A percentile compares a stretch with the other conserved stretches of the same genome.
phyloP scores from a whole-genome alignment of 2,113 vertebrate genomes.

The Crotalus viridis region DNA sequence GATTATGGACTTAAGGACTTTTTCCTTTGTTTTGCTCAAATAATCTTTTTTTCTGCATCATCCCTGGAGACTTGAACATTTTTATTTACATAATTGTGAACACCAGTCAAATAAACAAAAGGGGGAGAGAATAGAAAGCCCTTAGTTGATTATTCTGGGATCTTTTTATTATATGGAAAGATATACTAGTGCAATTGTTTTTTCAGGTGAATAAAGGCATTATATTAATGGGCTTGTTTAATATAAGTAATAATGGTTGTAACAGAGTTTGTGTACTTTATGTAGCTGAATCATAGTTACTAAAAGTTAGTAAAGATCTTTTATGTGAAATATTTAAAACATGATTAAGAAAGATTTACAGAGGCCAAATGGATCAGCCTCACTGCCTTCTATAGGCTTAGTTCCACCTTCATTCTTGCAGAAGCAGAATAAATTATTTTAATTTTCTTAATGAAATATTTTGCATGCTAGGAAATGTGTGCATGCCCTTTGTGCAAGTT shows the following conservation, averaged over 20 bases:
- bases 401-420: not conserved
- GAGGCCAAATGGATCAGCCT: not conserved
- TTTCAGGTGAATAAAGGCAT: not conserved
- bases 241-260: not conserved
- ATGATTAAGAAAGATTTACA: not conserved
- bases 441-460: not conserved
- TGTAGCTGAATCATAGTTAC: not conserved
- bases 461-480: not conserved
- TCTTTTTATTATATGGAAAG: not conserved
- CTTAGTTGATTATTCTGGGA: not conserved
- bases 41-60: conserved; percentile 67
- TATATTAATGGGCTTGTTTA: not conserved
- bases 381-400: not conserved
- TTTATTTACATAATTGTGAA: conserved; percentile 71
- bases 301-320: not conserved
- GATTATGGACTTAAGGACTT: conserved; percentile 78
- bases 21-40: conserved; percentile 58
- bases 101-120: conserved; percentile 52
- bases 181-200: not conserved
- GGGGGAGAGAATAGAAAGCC: conserved; percentile 4
- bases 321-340: not conserved
- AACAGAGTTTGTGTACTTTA: not conserved
- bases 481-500: not conserved
- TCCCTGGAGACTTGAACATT: conserved; percentile 66
- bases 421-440: not conserved